Conservation (phyloP, 2,888 invertebrate species). For the Barypeithes pellucidus region DNA sequence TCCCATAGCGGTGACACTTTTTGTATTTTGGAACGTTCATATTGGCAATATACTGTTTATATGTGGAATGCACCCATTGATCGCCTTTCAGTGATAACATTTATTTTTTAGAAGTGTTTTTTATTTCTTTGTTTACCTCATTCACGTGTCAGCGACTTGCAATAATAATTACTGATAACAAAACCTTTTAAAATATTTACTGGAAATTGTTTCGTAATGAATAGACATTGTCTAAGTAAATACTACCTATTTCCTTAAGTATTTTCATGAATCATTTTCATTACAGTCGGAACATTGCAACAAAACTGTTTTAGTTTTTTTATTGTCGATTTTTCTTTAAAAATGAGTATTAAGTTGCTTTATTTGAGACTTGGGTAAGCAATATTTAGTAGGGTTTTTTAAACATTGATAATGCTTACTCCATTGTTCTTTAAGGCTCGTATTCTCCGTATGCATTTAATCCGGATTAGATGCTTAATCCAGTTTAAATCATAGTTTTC, state of each 20-base stretch:
- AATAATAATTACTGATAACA: constrained; percentile 5
- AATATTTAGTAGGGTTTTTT: neutral
- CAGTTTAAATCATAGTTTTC: too few relatives aligned
- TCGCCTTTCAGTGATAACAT: neutral
- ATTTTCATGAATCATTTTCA: constrained; percentile 12
- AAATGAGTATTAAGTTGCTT: neutral
- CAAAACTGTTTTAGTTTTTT: neutral
- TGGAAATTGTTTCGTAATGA: constrained; percentile 5
- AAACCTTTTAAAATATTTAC: constrained; percentile 5
- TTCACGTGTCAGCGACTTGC: neutral
- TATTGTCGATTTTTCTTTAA: neutral
- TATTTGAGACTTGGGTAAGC: constrained; percentile 7
- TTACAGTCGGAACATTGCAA: neutral
- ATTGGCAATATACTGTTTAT: too few relatives aligned
- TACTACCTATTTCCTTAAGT: neutral
- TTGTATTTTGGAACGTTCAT: too few relatives aligned
- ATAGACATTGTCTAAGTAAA: neutral
- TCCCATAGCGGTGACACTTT: too few relatives aligned
- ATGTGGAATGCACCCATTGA: too few relatives aligned
- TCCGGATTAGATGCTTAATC: too few relatives aligned
- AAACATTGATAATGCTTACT: too few relatives aligned
- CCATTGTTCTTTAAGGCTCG: too few relatives aligned
- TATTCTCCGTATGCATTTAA: too few relatives aligned
- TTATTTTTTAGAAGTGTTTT: neutral
- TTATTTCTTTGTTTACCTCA: neutral